These are phyloP conservation scores for Drosophila busckii DNA, from an alignment of 1,140 invertebrate genomes.

Conservation along the genomic window DNA sequence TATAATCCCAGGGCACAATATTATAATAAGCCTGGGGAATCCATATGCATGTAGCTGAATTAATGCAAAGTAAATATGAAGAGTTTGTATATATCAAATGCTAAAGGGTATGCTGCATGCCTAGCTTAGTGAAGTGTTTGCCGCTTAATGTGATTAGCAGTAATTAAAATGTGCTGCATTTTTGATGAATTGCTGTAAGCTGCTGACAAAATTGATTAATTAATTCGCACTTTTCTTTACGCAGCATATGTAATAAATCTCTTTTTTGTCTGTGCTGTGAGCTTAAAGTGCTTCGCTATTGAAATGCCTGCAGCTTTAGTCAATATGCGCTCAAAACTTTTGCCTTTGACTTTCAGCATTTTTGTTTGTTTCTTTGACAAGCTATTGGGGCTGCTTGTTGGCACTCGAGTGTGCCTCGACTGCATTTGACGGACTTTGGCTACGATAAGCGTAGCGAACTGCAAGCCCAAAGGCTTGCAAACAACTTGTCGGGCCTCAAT, in stretches of 20 bases:
- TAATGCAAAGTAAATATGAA: neutral
- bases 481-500: constrained; percentile 25
- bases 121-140: constrained; percentile 17
- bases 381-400: too few relatives aligned
- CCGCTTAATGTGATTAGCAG: constrained; percentile 41
- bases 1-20: constrained; percentile 42
- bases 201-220: constrained; percentile 55
- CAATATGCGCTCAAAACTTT: too few relatives aligned
- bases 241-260: too few relatives aligned
- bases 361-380: too few relatives aligned
- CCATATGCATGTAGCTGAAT: neutral
- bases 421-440: constrained; percentile 40
- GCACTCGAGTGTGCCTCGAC: too few relatives aligned
- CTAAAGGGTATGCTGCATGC: constrained; percentile 11
- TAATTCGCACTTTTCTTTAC: constrained; percentile 22
- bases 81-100: neutral
- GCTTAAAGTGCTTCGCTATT: too few relatives aligned
- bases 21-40: constrained; percentile 63
- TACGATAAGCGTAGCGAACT: constrained; percentile 26
- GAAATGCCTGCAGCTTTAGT: too few relatives aligned
- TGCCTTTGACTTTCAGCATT: too few relatives aligned
- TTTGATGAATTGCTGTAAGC: constrained; percentile 38
- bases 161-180: constrained; percentile 53
- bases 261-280: neutral
- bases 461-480: constrained; percentile 18